Evolutionary conservation across 2,797 vertebrate species (phyloP).

Genomic region (Poeciliopsis infans): DNA sequence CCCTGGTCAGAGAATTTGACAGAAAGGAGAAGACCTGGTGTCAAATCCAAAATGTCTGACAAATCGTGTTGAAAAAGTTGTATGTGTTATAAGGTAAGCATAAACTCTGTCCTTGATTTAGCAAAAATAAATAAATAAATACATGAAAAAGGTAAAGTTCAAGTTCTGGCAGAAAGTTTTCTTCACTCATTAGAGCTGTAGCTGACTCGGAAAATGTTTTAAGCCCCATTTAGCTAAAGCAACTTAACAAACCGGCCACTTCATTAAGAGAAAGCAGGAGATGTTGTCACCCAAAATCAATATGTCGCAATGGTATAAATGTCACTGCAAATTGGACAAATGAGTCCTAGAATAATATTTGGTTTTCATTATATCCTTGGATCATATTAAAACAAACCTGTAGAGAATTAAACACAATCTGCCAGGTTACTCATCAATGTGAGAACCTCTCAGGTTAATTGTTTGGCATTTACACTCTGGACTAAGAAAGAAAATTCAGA

Average conservation of each 20-base stretch:
- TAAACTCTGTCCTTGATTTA: not conserved
- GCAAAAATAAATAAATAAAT: not conserved
- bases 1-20: slow-evolving; percentile 59
- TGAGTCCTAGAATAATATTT: not conserved
- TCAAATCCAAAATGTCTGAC: not conserved
- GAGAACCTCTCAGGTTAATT: not conserved
- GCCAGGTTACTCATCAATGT: not conserved
- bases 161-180: not conserved
- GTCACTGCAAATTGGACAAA: not conserved
- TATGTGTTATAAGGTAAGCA: not conserved
- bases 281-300: not conserved
- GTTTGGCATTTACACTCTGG: not conserved
- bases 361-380: not conserved
- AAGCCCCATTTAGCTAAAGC: not conserved
- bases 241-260: not conserved
- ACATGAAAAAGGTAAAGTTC: not conserved
- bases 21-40: slow-evolving; percentile 36
- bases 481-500: not conserved
- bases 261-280: not conserved
- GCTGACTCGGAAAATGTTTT: not conserved
- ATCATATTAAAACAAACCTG: slow-evolving; percentile 1
- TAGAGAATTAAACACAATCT: not conserved
- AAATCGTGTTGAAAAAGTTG: not conserved
- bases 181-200: not conserved
- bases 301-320: not conserved